phyloP scores from a whole-genome alignment of 2,797 vertebrate species.

The Darevskia nairensis region DNA sequence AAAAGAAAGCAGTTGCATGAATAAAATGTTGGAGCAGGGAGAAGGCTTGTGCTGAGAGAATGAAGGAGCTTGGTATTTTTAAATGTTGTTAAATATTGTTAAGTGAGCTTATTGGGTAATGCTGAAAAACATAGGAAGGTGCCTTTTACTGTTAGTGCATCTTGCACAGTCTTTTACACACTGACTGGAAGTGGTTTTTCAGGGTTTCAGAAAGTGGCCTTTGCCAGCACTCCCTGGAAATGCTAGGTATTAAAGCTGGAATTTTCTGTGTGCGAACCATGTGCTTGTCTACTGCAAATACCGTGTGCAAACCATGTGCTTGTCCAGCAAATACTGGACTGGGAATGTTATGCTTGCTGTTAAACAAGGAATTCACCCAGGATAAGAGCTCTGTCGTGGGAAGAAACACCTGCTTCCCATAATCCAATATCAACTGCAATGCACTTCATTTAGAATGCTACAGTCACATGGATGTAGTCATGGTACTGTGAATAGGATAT shows the following conservation, averaged over 20 bases:
- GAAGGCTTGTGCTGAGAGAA: conserved; percentile 6
- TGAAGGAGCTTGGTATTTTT: background rate
- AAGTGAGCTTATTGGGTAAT: background rate
- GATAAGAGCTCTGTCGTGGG: background rate
- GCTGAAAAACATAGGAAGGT: background rate
- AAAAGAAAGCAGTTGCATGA: background rate
- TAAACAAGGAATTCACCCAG: background rate
- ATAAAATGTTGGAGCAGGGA: background rate
- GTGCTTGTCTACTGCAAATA: background rate
- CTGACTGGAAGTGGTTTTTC: background rate
- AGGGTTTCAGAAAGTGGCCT: background rate
- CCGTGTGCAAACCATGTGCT: background rate
- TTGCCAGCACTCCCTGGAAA: background rate
- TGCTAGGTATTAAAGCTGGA: background rate
- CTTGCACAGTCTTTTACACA: background rate
- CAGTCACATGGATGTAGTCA: background rate
- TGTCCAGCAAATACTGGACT: background rate
- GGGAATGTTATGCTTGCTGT: background rate
- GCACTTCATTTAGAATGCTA: background rate
- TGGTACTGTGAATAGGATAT: background rate
- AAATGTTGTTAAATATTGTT: background rate
- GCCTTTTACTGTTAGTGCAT: background rate
- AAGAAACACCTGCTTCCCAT: background rate
- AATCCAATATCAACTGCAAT: background rate
- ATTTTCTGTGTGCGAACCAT: background rate